phyloP scores from a whole-genome alignment of 2,888 invertebrate species.

The Drosophila demipolita region DNA sequence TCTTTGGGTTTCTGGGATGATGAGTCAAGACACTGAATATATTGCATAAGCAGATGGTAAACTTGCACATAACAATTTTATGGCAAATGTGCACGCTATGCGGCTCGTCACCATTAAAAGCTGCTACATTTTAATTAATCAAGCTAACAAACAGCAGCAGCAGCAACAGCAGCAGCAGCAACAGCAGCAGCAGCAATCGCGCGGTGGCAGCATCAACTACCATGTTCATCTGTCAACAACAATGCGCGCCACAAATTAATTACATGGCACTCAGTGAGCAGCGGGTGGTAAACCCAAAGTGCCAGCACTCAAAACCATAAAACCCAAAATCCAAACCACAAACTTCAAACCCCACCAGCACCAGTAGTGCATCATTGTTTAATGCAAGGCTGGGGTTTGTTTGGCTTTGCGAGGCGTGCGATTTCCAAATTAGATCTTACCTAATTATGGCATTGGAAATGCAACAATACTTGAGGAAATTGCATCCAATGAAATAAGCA shows the following conservation, averaged over 20 bases:
- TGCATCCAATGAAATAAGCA: constrained; percentile 29
- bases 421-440: constrained; percentile 75
- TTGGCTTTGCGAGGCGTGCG: constrained; percentile 52
- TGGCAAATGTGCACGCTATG: constrained; percentile 65
- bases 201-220: constrained; percentile 21
- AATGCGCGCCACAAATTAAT: constrained; percentile 75
- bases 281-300: constrained; percentile 34
- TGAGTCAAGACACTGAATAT: constrained; percentile 30
- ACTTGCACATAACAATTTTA: constrained; percentile 65
- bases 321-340: constrained; percentile 19
- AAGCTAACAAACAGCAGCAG: constrained; percentile 70
- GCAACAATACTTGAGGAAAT: constrained; percentile 49
- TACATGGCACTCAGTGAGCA: constrained; percentile 50
- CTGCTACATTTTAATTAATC: constrained; percentile 76
- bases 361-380: constrained; percentile 47
- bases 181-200: constrained; percentile 8
- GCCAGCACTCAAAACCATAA: constrained; percentile 25
- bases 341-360: constrained; percentile 1
- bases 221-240: constrained; percentile 71
- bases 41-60: constrained; percentile 68
- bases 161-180: constrained; percentile 15
- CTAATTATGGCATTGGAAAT: constrained; percentile 76
- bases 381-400: constrained; percentile 31
- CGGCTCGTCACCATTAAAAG: constrained; percentile 57
- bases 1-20: constrained; percentile 4